Percentiles rank a stretch among this genome's conserved stretches.
These are phyloP conservation scores for Zoanthus sociatus DNA, from an alignment of 92 coral and sea anemone genomes.

Conservation along the genomic window DNA sequence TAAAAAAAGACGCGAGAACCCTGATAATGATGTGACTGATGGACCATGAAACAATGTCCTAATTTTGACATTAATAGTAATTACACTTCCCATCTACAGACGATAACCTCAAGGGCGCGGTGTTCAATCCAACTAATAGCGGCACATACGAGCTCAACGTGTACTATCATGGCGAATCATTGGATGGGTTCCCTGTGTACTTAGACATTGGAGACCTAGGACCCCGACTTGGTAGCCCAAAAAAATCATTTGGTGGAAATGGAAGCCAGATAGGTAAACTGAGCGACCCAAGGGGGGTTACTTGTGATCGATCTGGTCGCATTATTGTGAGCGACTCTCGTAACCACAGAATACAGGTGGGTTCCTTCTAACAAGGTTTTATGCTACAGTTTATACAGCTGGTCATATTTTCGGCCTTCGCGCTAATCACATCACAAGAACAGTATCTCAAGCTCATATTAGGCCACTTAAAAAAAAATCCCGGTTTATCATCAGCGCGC, in stretches of 20 bases:
- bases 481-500: no score
- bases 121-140: constrained; percentile 59
- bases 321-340: constrained; percentile 93
- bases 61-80: background rate
- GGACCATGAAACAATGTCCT: background rate
- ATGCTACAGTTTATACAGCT: no score
- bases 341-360: constrained; percentile 92
- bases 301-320: constrained; percentile 79
- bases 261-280: constrained; percentile 86
- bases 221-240: constrained; percentile 81
- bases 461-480: no score
- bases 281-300: constrained; percentile 94
- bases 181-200: constrained; percentile 78
- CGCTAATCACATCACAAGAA: no score
- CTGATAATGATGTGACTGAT: no score
- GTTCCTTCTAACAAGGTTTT: background rate
- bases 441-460: no score
- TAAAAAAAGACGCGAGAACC: no score
- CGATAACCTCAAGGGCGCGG: constrained; percentile 54
- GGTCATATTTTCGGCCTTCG: no score
- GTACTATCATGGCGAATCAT: constrained; percentile 63
- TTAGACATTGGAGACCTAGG: constrained; percentile 60
- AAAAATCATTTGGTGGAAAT: constrained; percentile 77
- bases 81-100: constrained; percentile 32
- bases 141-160: constrained; percentile 67